Base-by-base conservation (phyloP, 1,140 invertebrate species). In the Leptinotarsa lineolata region DNA sequence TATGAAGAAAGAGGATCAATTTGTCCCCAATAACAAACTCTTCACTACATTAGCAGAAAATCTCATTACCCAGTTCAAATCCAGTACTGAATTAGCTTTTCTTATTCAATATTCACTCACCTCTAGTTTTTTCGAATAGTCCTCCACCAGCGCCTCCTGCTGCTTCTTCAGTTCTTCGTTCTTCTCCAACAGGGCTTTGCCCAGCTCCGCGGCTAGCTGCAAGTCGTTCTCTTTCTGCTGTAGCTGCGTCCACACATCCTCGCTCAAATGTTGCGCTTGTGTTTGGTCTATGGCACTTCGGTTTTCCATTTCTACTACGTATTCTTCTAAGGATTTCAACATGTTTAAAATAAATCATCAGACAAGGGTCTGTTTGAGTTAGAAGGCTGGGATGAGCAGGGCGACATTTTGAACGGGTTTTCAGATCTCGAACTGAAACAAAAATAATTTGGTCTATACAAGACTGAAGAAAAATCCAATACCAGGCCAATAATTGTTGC, bases 151-250 rank as follows among this genome's bases (percentile, higher is more conserved):
- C 66, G 90, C 88, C 77, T 98, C 96, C 83, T 95, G 92, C 81
- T 95, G 93, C 74, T 91, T 90, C 74, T 92, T 94, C 67, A 98
- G 86, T 81, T 98, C 94, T 81, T 97, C 93, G 83, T 98, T 99
- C 81, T 95, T 95, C 79, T 98, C 96, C 68, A 99, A 86, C 63
- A 99, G 86, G 0, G 96, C 96, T 85, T 98, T 98, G 21, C 97
- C 97, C 45, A 99, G 86, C 84, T 98, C 96, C 1, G 97, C 97
- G 1, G 97, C 96, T 66, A 98, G 86, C 22, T 96, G 90, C 13
- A 98, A 89, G 83, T 98, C 96, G 74, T 93, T 92, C 81, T 98
- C 96, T 83, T 97, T 97, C 85, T 96, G 94, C 77, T 93, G 94
- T 21, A 99, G 86, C 81, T 96, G 91, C 18, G 90, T 90, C 88